Conservation (phyloP, 2,113 vertebrate genomes). For the Mormyrus lacerda region DNA sequence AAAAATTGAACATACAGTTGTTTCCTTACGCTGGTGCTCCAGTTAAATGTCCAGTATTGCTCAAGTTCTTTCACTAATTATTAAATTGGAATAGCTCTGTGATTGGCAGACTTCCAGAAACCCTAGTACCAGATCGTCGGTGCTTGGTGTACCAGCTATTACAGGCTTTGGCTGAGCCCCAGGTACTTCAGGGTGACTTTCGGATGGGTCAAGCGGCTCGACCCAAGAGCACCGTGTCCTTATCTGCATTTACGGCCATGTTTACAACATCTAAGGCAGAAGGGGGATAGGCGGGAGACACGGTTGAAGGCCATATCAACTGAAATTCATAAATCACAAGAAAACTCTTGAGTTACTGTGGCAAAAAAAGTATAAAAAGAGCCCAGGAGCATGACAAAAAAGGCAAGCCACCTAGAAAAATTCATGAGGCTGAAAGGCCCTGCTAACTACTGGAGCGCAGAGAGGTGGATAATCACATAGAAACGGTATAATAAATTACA, state of each 20-base stretch:
- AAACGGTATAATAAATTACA: neutral
- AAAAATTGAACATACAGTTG: neutral
- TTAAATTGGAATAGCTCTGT: neutral
- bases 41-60: neutral
- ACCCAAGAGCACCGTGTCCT: neutral
- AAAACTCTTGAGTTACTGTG: neutral
- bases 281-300: neutral
- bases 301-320: neutral
- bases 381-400: neutral
- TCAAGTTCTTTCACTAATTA: neutral
- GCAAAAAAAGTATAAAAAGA: neutral
- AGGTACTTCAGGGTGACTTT: neutral
- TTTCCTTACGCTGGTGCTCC: neutral
- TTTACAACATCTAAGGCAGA: neutral
- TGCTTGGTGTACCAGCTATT: neutral
- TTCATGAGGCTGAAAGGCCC: neutral
- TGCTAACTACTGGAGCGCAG: neutral
- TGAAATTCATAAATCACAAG: neutral
- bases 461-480: neutral
- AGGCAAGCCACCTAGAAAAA: neutral
- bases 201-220: neutral
- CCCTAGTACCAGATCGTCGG: neutral
- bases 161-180: neutral
- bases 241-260: neutral
- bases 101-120: neutral